phyloP scores from a whole-genome alignment of 2,113 vertebrate genomes.

The Tyrannus savana region DNA sequence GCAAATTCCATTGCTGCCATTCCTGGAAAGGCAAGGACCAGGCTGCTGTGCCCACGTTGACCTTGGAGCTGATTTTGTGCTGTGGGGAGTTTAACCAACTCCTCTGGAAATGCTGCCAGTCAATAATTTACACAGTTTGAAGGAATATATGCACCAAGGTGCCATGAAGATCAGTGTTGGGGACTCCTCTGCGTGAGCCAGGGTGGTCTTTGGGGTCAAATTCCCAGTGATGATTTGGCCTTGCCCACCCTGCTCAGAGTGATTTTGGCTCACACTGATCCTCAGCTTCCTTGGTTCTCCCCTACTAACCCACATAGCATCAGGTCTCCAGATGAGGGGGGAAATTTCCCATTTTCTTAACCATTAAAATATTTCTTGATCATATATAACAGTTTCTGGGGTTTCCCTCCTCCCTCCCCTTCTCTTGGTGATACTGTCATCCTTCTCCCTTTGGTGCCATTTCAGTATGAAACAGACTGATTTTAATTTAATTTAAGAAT shows the following conservation, averaged over 20 bases:
- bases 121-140: neutral
- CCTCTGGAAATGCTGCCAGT: neutral
- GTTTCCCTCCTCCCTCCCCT: constrained; percentile 27
- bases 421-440: constrained; percentile 26
- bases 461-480: constrained; percentile 32
- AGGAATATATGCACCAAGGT: neutral
- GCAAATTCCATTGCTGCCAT: fast-evolving
- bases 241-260: neutral
- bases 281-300: neutral
- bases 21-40: neutral
- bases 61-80: neutral
- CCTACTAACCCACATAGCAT: neutral
- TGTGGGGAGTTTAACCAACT: fast-evolving
- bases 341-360: neutral
- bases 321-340: neutral
- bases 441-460: constrained; percentile 59
- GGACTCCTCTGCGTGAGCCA: fast-evolving
- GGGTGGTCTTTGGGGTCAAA: neutral
- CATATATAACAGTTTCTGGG: neutral
- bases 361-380: neutral
- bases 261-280: neutral
- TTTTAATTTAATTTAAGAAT: constrained; percentile 65
- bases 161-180: neutral
- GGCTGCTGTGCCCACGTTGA: neutral
- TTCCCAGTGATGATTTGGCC: neutral